These are phyloP conservation scores for Clistopyga incitator DNA, from an alignment of 2,888 invertebrate genomes.

Conservation along the genomic window DNA sequence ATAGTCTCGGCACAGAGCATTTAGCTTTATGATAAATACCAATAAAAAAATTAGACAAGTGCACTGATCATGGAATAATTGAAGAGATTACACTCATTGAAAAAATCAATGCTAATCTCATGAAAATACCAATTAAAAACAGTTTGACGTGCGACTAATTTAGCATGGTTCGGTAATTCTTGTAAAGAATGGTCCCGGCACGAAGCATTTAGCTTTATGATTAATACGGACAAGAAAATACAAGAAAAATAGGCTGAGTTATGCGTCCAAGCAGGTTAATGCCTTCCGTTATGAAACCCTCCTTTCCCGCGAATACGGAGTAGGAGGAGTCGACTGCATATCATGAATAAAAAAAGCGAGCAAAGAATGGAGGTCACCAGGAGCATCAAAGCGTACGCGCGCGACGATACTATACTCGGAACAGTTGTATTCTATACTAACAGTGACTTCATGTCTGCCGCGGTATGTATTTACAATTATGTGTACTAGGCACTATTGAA, in stretches of 20 bases:
- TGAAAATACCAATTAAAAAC: background rate
- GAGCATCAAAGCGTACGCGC: constrained; percentile 55
- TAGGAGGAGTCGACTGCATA: constrained; percentile 38
- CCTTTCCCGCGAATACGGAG: constrained; percentile 22
- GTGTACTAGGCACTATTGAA: background rate
- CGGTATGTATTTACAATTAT: constrained; percentile 1
- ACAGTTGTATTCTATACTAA: background rate
- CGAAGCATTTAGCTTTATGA: background rate
- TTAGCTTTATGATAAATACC: background rate
- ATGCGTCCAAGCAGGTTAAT: constrained; percentile 38
- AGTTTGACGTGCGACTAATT: background rate
- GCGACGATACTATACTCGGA: background rate
- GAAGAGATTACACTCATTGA: background rate
- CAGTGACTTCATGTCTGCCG: constrained; percentile 9
- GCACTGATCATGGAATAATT: background rate
- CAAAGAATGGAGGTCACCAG: constrained; percentile 55
- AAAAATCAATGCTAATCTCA: background rate
- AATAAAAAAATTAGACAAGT: no score
- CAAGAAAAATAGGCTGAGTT: constrained; percentile 30
- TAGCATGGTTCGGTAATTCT: background rate
- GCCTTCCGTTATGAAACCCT: constrained; percentile 37
- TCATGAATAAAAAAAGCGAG: constrained; percentile 52
- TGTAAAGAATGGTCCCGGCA: background rate
- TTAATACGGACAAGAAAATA: background rate
- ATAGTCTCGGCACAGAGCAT: background rate